Conservation (phyloP, 30 jellyfish, hydroid and myxozoan species). For the Morbakka virulenta region DNA sequence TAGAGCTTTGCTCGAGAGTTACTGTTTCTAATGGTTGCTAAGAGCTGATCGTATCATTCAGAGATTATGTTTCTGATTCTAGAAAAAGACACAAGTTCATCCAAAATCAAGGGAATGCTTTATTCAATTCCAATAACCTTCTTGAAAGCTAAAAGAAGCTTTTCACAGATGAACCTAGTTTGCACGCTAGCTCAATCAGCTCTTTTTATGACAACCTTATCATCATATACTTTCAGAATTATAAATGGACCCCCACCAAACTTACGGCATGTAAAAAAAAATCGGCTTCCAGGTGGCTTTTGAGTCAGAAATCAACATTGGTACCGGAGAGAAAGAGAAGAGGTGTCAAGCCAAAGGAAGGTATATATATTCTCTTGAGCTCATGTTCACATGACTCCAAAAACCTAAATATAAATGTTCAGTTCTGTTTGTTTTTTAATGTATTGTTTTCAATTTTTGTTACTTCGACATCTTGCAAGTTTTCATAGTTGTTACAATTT, state of each 20-base stretch:
- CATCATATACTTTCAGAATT: not conserved
- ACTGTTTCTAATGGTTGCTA: not conserved
- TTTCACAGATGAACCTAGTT: not conserved
- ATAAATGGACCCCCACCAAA: not conserved
- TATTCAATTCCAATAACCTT: not conserved
- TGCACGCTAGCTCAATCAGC: not conserved
- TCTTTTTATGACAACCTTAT: not conserved
- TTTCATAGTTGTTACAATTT: too few relatives aligned
- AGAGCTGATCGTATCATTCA: not conserved
- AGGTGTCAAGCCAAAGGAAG: not conserved
- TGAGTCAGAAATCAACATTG: not conserved
- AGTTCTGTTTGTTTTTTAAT: not conserved
- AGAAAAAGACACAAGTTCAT: not conserved
- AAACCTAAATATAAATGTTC: not conserved
- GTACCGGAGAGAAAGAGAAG: not conserved
- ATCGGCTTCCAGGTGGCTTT: not conserved
- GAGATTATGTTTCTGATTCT: not conserved
- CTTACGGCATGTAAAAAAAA: not conserved
- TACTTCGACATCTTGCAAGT: too few relatives aligned
- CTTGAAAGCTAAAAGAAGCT: not conserved
- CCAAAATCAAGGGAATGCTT: not conserved
- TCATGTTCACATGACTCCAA: not conserved
- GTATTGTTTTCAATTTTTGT: too few relatives aligned
- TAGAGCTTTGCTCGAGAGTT: conserved; percentile 28
- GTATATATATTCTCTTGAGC: not conserved